Conservation (phyloP, 2,113 vertebrate genomes). For the Barnardius zonarius region DNA sequence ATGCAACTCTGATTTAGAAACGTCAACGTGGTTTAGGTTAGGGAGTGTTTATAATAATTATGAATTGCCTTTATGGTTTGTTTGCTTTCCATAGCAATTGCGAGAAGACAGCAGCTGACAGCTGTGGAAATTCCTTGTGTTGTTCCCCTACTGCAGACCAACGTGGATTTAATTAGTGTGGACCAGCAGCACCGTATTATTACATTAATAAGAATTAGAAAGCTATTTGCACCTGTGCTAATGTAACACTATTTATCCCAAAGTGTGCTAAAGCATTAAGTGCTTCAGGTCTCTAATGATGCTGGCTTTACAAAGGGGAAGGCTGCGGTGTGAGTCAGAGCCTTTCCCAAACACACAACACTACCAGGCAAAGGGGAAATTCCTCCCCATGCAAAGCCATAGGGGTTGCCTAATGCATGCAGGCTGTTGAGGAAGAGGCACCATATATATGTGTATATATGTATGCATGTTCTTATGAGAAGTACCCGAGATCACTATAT, state of each 20-base stretch:
- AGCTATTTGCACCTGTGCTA: slow-evolving; percentile 55
- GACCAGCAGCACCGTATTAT: neutral
- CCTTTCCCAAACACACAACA: neutral
- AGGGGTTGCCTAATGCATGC: neutral
- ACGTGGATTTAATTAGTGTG: slow-evolving; percentile 22
- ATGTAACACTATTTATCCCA: neutral
- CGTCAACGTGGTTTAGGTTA: slow-evolving; percentile 59
- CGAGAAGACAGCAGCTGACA: slow-evolving; percentile 52
- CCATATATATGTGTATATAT: no score
- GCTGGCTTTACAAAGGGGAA: neutral
- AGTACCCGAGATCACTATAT: neutral
- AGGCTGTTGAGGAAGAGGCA: neutral
- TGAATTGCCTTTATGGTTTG: slow-evolving; percentile 56
- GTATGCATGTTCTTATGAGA: neutral
- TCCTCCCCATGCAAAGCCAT: neutral
- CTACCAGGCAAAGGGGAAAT: neutral
- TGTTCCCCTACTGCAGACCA: neutral
- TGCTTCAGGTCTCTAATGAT: neutral
- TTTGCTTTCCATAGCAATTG: slow-evolving; percentile 63
- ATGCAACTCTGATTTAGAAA: slow-evolving; percentile 18
- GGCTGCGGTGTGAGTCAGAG: fast-evolving
- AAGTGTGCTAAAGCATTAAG: neutral
- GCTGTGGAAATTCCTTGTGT: slow-evolving; percentile 29
- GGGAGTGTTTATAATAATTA: slow-evolving; percentile 60
- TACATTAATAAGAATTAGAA: slow-evolving; percentile 45